Percentiles rank a stretch among this genome's conserved stretches.
These are phyloP conservation scores for Aleiodes leptofemur DNA, from an alignment of 2,888 invertebrate species.

Conservation along the genomic window DNA sequence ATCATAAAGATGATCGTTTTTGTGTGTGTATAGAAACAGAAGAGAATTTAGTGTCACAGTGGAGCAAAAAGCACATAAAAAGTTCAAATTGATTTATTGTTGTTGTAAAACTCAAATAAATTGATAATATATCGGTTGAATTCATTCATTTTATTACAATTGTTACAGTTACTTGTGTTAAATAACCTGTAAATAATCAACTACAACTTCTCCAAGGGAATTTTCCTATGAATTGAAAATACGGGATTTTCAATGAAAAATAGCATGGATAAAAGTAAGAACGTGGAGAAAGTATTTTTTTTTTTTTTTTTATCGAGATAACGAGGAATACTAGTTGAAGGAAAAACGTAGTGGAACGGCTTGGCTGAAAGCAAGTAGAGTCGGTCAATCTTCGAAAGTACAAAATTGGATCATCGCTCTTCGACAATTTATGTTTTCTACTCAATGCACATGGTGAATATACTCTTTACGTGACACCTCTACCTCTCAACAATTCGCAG, in stretches of 20 bases:
- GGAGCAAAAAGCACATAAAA: background rate
- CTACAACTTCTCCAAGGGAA: background rate
- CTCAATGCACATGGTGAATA: slow-evolving; percentile 9
- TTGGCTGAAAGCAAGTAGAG: slow-evolving; percentile 34
- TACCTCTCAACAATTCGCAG: no score
- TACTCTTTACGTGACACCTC: background rate
- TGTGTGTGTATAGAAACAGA: background rate
- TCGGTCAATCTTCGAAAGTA: slow-evolving; percentile 40
- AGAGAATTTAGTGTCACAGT: background rate
- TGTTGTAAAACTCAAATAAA: no score
- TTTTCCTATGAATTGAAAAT: slow-evolving; percentile 6
- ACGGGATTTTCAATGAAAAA: slow-evolving; percentile 42
- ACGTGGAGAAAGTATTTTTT: background rate
- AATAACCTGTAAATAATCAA: background rate
- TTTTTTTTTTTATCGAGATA: slow-evolving; percentile 20
- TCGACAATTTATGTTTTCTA: slow-evolving; percentile 41
- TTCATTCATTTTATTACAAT: no score
- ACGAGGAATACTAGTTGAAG: slow-evolving; percentile 35
- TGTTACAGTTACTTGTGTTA: background rate
- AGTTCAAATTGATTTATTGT: no score
- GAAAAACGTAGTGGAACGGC: slow-evolving; percentile 37
- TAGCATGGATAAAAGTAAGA: slow-evolving; percentile 35
- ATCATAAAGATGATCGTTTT: slow-evolving; percentile 18
- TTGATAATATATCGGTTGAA: no score
- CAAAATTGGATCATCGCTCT: slow-evolving; percentile 46